A percentile compares a stretch with the other conserved stretches of the same genome.
Evolutionary conservation across 2,797 vertebrate genomes (phyloP).

Genomic region (Spheniscus humboldti): DNA sequence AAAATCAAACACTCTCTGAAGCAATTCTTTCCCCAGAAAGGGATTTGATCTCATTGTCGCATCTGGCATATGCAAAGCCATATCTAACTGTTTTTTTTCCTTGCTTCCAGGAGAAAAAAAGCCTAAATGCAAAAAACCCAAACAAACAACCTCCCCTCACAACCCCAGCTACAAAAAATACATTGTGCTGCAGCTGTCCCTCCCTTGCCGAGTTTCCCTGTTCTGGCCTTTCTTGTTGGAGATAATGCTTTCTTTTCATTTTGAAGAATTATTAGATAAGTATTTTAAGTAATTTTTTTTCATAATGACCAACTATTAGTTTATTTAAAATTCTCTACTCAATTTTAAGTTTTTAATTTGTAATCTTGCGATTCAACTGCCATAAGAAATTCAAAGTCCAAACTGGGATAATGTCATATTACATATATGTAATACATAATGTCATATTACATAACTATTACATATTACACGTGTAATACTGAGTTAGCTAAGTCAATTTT

Average conservation of each 20-base stretch:
- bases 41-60: constrained; percentile 36
- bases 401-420: background rate
- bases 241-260: background rate
- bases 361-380: background rate
- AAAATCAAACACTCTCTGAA: constrained; percentile 38
- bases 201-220: background rate
- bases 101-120: constrained; percentile 25
- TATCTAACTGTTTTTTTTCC: background rate
- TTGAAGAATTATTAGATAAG: background rate
- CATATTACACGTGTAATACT: no score
- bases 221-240: background rate
- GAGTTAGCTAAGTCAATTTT: background rate
- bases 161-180: constrained; percentile 22
- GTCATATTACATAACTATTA: no score
- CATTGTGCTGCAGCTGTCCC: background rate
- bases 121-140: background rate
- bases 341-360: background rate
- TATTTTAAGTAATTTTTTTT: background rate
- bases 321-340: background rate
- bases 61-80: constrained; percentile 44
- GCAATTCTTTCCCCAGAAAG: constrained; percentile 21
- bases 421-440: no score
- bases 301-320: background rate
- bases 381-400: background rate
- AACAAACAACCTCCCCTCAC: background rate